Percentiles rank a stretch among this genome's conserved stretches.
phyloP scores from a whole-genome alignment of 1,140 invertebrate genomes.

The Calliphora vicina region DNA sequence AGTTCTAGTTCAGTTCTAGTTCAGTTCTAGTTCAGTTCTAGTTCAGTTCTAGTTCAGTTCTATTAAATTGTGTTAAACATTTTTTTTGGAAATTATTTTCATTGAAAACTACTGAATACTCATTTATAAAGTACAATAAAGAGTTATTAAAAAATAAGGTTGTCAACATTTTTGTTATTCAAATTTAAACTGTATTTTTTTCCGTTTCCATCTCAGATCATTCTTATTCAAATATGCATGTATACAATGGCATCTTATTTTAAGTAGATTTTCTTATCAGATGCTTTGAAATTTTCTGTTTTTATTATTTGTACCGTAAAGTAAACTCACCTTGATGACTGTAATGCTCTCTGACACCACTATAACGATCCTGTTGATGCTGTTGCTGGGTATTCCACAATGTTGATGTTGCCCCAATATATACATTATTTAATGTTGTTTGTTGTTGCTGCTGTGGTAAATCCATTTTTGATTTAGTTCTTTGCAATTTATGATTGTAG shows the following conservation, averaged over 20 bases:
- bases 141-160: not conserved
- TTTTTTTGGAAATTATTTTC: no score
- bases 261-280: not conserved
- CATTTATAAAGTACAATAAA: no score
- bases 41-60: no score
- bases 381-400: conserved; percentile 55
- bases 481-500: conserved; percentile 51
- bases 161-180: not conserved
- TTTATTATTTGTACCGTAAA: not conserved
- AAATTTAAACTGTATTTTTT: not conserved
- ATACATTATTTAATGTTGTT: conserved; percentile 53
- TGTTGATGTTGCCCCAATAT: conserved; percentile 52
- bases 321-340: not conserved
- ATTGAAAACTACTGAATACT: no score
- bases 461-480: conserved; percentile 48
- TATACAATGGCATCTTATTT: not conserved
- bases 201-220: not conserved
- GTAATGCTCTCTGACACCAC: conserved; percentile 39
- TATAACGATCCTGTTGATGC: conserved; percentile 12
- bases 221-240: no score
- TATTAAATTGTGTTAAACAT: no score
- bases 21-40: no score
- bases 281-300: not conserved
- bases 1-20: no score
- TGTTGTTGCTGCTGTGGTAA: conserved; percentile 40